Conservation (phyloP, 1,140 invertebrate species). For the Eurosta solidaginis region DNA sequence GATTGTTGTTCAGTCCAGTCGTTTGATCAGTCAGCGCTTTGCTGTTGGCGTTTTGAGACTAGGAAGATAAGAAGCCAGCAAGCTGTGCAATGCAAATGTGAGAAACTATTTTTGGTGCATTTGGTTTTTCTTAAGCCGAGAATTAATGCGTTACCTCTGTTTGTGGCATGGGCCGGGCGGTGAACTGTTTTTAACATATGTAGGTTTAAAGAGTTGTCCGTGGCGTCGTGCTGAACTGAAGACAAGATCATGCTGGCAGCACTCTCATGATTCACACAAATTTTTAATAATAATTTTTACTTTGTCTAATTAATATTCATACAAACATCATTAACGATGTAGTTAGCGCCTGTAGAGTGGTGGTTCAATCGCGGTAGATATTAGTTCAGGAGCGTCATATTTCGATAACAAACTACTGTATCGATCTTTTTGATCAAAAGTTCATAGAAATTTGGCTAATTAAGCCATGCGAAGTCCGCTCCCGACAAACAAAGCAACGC, state of each 20-base stretch:
- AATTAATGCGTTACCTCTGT: background rate
- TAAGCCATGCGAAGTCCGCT: too few species aligned
- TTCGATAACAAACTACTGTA: too few species aligned
- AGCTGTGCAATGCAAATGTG: constrained; percentile 11
- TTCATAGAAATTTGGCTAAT: too few species aligned
- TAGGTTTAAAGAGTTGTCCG: background rate
- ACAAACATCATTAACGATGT: too few species aligned
- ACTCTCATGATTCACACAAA: background rate
- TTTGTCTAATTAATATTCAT: background rate
- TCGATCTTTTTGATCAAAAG: too few species aligned
- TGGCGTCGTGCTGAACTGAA: background rate
- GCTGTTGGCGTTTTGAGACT: background rate
- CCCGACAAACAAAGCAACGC: too few species aligned
- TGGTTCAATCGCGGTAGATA: too few species aligned
- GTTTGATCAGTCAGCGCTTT: background rate
- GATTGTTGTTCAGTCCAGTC: constrained; percentile 11
- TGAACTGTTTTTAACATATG: background rate
- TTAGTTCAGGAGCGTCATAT: too few species aligned
- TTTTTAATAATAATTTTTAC: background rate
- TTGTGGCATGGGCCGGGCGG: background rate
- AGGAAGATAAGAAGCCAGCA: constrained; percentile 22
- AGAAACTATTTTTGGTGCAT: constrained; percentile 11
- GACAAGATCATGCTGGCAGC: background rate
- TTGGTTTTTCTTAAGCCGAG: background rate
- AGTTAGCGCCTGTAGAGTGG: too few species aligned